A percentile compares a stretch with the other conserved stretches of the same genome.
phyloP scores from a whole-genome alignment of 2,113 vertebrate species.

The Terrapene triunguis region DNA sequence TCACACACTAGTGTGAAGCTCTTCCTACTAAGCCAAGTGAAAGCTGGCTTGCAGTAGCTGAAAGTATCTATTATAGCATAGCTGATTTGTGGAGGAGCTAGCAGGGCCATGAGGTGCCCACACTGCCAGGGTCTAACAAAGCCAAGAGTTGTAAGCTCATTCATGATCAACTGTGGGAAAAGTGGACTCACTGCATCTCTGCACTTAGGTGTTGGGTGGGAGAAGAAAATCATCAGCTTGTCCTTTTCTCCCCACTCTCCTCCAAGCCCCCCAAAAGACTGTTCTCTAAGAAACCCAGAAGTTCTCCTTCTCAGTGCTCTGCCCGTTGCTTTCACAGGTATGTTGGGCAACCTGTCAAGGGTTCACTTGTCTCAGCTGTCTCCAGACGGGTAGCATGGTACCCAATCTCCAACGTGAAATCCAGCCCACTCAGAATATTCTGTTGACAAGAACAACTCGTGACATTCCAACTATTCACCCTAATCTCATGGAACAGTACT shows the following conservation, averaged over 20 bases:
- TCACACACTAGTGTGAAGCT: background rate
- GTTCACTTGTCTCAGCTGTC: background rate
- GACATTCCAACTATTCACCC: background rate
- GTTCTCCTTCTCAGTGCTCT: background rate
- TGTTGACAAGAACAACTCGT: background rate
- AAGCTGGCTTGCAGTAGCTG: background rate
- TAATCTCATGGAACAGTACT: background rate
- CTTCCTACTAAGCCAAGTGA: background rate
- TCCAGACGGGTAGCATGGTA: background rate
- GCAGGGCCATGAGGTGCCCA: background rate
- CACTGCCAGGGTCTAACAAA: background rate
- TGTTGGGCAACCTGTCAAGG: background rate
- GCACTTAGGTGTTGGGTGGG: background rate
- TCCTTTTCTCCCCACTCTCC: background rate
- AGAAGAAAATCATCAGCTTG: too few species aligned
- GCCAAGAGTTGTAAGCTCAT: background rate
- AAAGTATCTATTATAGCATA: background rate
- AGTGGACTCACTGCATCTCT: background rate
- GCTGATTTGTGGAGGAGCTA: background rate
- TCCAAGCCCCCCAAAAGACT: background rate
- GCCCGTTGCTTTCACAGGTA: background rate
- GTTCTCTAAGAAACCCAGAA: rapidly evolving
- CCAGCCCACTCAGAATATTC: background rate
- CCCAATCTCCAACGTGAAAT: background rate
- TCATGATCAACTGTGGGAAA: background rate